phyloP scores from a whole-genome alignment of 2,888 invertebrate genomes.

The Ennomos quercinarius region DNA sequence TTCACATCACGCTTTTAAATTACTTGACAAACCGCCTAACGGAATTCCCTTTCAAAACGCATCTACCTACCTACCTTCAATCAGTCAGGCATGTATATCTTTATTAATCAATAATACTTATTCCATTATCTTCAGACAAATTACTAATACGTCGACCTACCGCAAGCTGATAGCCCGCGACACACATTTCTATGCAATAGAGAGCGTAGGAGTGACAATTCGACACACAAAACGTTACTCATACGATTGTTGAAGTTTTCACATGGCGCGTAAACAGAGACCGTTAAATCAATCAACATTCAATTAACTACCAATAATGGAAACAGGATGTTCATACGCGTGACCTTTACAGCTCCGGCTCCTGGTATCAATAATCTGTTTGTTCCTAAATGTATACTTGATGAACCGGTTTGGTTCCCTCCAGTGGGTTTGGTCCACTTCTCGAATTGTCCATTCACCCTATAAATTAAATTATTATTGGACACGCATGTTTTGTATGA shows the following conservation, averaged over 20 bases:
- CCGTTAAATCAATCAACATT: conserved; percentile 53
- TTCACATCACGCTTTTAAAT: conserved; percentile 16
- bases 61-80: conserved; percentile 2
- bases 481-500: conserved; percentile 1
- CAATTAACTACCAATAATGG: conserved; percentile 41
- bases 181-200: not conserved
- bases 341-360: conserved; percentile 40
- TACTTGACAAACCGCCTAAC: conserved; percentile 11
- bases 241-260: conserved; percentile 40
- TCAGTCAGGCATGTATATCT: conserved; percentile 1
- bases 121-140: conserved; percentile 5
- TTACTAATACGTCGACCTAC: not conserved
- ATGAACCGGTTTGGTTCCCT: conserved; percentile 24
- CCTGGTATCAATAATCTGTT: conserved; percentile 16
- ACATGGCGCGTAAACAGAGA: conserved; percentile 42
- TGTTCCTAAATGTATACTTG: conserved; percentile 1
- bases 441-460: too few species aligned
- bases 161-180: not conserved
- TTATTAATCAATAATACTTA: conserved; percentile 10
- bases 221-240: not conserved
- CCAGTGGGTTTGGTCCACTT: too few species aligned
- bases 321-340: conserved; percentile 47
- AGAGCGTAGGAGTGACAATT: not conserved
- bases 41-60: conserved; percentile 9
- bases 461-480: not conserved